Evolutionary conservation across 2,888 invertebrate genomes (phyloP).

Genomic region (Ryuthela nishihirai): DNA sequence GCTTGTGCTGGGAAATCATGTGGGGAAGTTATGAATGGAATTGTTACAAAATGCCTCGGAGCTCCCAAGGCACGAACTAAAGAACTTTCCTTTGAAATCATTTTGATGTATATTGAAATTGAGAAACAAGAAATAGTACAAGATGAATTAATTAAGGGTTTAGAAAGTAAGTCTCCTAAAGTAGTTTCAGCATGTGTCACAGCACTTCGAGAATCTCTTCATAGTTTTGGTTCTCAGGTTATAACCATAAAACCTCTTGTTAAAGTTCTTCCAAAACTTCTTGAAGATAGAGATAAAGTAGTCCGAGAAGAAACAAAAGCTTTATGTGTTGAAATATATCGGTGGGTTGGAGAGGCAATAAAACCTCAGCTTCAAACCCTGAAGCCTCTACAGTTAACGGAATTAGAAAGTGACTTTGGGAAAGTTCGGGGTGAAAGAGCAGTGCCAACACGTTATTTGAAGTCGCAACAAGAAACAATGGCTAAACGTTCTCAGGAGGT

Average conservation of each 20-base stretch:
- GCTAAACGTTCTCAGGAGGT: conserved; percentile 57
- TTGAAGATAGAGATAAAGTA: conserved; percentile 84
- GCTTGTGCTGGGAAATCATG: conserved; percentile 73
- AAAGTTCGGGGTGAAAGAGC: conserved; percentile 64
- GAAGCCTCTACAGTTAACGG: conserved; percentile 82
- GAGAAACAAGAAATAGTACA: conserved; percentile 82
- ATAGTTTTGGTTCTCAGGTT: conserved; percentile 83
- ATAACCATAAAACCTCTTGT: conserved; percentile 81
- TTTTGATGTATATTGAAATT: conserved; percentile 91
- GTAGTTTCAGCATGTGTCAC: conserved; percentile 80
- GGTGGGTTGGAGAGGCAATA: conserved; percentile 74
- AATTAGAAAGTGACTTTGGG: conserved; percentile 82
- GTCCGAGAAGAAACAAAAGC: conserved; percentile 90
- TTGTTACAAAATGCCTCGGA: conserved; percentile 88
- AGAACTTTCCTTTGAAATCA: conserved; percentile 82
- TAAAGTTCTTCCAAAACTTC: conserved; percentile 75
- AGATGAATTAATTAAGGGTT: conserved; percentile 89
- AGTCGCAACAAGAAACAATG: conserved; percentile 74
- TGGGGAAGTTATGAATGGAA: conserved; percentile 80
- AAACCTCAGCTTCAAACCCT: conserved; percentile 78
- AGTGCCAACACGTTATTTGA: conserved; percentile 67
- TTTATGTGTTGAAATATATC: conserved; percentile 86
- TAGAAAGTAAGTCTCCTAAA: conserved; percentile 94
- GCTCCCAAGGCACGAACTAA: conserved; percentile 87
- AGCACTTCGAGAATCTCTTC: conserved; percentile 69